These are phyloP conservation scores for Vulpes lagopus DNA, from an alignment of 2,113 vertebrate species.

Conservation along the genomic window DNA sequence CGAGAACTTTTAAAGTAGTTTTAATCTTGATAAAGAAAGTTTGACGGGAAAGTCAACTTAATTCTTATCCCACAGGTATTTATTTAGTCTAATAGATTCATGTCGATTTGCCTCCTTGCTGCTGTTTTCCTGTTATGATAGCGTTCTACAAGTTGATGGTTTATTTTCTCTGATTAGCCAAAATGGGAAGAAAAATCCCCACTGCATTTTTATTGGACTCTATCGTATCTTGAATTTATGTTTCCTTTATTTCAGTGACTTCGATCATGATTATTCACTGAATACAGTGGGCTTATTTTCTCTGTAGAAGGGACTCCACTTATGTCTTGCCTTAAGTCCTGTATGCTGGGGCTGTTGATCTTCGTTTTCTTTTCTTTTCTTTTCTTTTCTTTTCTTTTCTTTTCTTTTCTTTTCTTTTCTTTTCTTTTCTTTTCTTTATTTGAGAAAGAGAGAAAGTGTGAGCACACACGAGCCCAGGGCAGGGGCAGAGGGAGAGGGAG, in stretches of 20 bases:
- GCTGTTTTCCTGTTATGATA: not conserved
- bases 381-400: not conserved
- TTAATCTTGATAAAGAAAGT: slow-evolving; percentile 38
- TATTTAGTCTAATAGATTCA: not conserved
- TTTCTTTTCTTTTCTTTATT: not conserved
- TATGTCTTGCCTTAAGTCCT: not conserved
- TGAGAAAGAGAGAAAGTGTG: not conserved
- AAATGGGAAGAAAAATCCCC: not conserved
- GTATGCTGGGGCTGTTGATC: not conserved
- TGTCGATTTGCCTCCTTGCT: not conserved
- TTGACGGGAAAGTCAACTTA: not conserved
- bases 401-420: not conserved
- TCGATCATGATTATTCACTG: not conserved
- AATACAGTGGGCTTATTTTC: not conserved
- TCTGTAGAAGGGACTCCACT: not conserved
- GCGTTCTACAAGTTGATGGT: not conserved
- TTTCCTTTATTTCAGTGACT: not conserved
- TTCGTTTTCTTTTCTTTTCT: not conserved
- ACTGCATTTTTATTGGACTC: slow-evolving; percentile 28
- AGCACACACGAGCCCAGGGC: not conserved
- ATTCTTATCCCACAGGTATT: not conserved
- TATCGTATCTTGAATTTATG: not conserved
- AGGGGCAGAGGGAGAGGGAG: not conserved
- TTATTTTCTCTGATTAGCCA: slow-evolving; percentile 53
- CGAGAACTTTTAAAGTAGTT: slow-evolving; percentile 14